Percentiles rank a stretch among this genome's conserved stretches.
phyloP scores from a whole-genome alignment of 2,113 vertebrate genomes.

The Elaphurus davidianus region DNA sequence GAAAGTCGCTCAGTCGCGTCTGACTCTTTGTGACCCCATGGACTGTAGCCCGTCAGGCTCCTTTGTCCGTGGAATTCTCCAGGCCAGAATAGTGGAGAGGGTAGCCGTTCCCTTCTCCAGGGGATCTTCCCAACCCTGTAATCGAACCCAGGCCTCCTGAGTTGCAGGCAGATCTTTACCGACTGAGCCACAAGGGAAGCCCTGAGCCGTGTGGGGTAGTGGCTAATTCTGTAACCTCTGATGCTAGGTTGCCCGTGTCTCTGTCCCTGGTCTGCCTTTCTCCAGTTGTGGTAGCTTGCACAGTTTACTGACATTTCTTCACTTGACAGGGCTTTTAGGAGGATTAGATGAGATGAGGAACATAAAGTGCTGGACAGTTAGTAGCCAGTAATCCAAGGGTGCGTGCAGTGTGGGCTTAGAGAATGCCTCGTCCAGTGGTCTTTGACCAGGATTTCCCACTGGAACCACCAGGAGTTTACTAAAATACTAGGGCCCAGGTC shows the following conservation, averaged over 20 bases:
- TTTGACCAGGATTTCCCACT: neutral
- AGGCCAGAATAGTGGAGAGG: neutral
- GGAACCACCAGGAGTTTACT: neutral
- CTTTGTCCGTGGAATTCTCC: neutral
- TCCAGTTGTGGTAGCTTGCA: neutral
- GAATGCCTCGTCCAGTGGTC: neutral
- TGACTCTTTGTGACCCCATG: neutral
- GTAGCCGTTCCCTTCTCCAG: neutral
- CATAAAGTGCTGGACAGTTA: neutral
- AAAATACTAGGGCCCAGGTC: neutral
- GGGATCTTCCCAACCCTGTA: neutral
- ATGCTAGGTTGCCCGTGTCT: accelerated
- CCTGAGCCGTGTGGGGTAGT: accelerated
- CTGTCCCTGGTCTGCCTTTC: neutral
- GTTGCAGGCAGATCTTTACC: neutral
- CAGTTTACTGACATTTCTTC: neutral
- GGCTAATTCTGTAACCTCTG: neutral
- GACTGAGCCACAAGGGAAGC: neutral
- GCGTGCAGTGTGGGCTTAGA: neutral
- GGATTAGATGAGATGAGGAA: neutral
- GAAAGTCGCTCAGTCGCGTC: neutral
- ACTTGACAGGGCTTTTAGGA: neutral
- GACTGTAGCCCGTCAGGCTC: neutral
- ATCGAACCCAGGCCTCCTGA: neutral
- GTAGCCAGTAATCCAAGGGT: neutral